Conservation (phyloP, 2,113 vertebrate species). For the Oostethus manadensis region DNA sequence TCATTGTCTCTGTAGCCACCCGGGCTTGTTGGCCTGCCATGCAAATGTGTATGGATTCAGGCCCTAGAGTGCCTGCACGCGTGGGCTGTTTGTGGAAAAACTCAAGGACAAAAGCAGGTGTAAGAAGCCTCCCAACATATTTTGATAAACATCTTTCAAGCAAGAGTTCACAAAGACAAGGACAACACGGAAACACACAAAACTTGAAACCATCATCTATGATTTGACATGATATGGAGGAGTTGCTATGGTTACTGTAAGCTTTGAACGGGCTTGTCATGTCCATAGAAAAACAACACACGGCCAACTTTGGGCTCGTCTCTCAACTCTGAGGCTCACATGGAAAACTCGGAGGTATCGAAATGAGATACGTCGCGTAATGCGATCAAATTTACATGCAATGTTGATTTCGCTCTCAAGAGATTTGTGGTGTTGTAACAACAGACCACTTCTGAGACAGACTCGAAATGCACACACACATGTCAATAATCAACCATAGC, state of each 20-base stretch:
- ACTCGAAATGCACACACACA: constrained; percentile 8
- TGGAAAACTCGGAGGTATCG: constrained; percentile 3
- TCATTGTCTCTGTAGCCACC: constrained; percentile 25
- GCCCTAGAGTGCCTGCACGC: constrained; percentile 24
- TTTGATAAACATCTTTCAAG: constrained; percentile 65
- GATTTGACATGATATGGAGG: constrained; percentile 68
- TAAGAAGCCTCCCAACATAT: constrained; percentile 36
- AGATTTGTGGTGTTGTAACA: constrained; percentile 10
- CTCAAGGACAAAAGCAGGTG: constrained; percentile 46
- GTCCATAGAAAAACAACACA: constrained; percentile 16
- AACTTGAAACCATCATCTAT: constrained; percentile 67
- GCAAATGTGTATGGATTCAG: constrained; percentile 41
- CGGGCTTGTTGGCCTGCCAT: constrained; percentile 16
- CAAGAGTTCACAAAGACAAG: constrained; percentile 73
- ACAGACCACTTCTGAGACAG: constrained; percentile 11
- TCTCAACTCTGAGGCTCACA: background rate
- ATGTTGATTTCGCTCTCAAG: constrained; percentile 4
- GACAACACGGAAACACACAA: constrained; percentile 64
- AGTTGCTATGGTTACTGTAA: constrained; percentile 66
- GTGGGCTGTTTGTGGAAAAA: constrained; percentile 29
- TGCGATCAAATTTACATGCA: constrained; percentile 16
- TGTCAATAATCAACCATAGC: constrained; percentile 6
- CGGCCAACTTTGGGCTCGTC: constrained; percentile 5
- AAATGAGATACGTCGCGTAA: constrained; percentile 15
- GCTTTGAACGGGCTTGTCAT: constrained; percentile 16